Base-by-base conservation (phyloP, 64 coral and sea anemone species). In the Dendrophyllia cribrosa region DNA sequence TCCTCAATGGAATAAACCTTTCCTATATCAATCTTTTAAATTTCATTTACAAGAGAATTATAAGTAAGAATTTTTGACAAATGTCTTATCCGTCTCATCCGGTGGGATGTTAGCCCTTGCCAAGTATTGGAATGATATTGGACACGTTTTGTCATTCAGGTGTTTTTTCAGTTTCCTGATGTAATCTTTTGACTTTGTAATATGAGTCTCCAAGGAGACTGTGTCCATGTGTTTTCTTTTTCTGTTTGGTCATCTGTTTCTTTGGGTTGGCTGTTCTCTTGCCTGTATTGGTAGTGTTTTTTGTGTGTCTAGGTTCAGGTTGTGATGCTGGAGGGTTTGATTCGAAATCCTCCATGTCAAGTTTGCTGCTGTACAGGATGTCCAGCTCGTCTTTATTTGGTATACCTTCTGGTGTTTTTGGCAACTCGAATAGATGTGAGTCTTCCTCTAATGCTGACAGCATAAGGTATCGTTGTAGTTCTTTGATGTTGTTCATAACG, bases 221-320 rank as follows among this genome's bases (percentile, higher is more conserved):
- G 51, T 53, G 51, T 53, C 51, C 9, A 53, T 53, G 51, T 53
- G 51, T 53, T 53, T 53, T 9, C 51, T 53, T 53, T 53, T 53
- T 53, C 51, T 53, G 51, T 53, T 53, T 5, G 51, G 51, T 9
- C 51, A 9, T 53, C 51, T 53, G 51, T 67, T 6, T 5, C 20
- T 23, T 67, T 67, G 21, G 65, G 65, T n/a, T 21, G 17, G 65
- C 17, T 67, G 65, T 23, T 67, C 20, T 67, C 65, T 67, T 67
- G 1, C 20, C 0, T 67, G 10, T 67, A 21, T 22, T 67, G 65
- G 10, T 67, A n/a, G 65, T 67, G 21, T 67, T n/a, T 7, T 23
- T 67, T n/a, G n/a, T 67, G 10, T 67, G 65, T 5, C 65, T 13
- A 22, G 65, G 65, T 68, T 68, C 65, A 22, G 50, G 90, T 88